Conservation (phyloP, 2,797 vertebrate genomes). For the Myiothlypis chrysogaster region DNA sequence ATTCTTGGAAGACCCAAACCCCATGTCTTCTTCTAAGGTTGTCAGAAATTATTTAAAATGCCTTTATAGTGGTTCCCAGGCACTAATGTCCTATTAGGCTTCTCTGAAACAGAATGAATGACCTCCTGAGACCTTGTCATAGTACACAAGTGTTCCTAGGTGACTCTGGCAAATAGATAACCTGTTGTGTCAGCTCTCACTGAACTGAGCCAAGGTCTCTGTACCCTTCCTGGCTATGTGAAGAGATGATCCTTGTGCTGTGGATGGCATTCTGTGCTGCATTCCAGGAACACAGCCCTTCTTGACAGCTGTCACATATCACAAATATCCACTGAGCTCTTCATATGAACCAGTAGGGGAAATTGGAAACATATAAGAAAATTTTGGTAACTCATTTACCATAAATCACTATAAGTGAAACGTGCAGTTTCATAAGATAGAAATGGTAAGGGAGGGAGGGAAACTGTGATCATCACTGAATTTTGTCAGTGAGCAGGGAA, state of each 20-base stretch:
- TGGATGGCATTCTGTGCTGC: constrained; percentile 10
- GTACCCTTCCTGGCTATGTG: constrained; percentile 50
- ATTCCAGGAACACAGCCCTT: constrained; percentile 45
- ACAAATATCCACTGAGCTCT: background rate
- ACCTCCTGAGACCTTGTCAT: constrained; percentile 24
- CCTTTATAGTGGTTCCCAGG: background rate
- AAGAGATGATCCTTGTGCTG: constrained; percentile 46
- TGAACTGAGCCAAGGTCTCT: constrained; percentile 35
- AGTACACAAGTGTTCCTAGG: constrained; percentile 28
- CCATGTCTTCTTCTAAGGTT: background rate
- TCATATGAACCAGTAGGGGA: background rate
- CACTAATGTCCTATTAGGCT: background rate
- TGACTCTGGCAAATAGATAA: constrained; percentile 31
- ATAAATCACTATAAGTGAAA: background rate
- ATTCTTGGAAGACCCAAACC: background rate
- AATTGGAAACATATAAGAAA: background rate
- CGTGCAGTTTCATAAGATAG: background rate
- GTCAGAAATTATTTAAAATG: background rate
- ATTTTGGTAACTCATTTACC: background rate
- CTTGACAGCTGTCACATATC: constrained; percentile 47
- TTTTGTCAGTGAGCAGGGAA: background rate
- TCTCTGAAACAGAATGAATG: background rate
- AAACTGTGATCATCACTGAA: background rate
- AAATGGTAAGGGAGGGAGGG: background rate
- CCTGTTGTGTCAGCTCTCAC: constrained; percentile 35